Base-by-base conservation (phyloP, 2,113 vertebrate genomes). In the Pituophis catenifer region DNA sequence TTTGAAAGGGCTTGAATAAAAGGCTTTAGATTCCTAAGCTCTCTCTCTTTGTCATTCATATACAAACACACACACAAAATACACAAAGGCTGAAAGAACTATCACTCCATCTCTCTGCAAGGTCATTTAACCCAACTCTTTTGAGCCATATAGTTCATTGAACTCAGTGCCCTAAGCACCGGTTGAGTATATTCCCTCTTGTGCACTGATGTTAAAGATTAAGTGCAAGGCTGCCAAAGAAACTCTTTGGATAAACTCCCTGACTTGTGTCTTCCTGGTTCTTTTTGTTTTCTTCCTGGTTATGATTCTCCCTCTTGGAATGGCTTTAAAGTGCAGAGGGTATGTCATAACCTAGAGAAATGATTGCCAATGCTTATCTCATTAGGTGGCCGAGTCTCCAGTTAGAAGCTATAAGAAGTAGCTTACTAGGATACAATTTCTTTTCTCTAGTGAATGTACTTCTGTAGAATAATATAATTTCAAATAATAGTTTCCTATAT, bases 151-250 rank as follows among this genome's bases (percentile, higher is more conserved):
- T 17, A 93, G 93, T 89, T 81, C 0, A 0, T 59, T 96, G 96
- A 96, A 97, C 97, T 95, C 96, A 57, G 0, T 95, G 33, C 95
- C 94, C 93, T 93, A 91, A 94, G 93, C 91, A 92, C 91, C 55
- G 24, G 93, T 93, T 94, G 17, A 29, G 70, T 94, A 90, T 93
- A 93, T 62, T 91, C 57, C 1, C n/a, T 94, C 19, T 87, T 95
- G 94, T 86, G 93, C 17, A 23, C 59, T 91, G 8, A 86, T 59
- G 92, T 65, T 85, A 95, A 21, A 92, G 95, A 93, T 96, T 95
- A 75, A 53, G 90, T 91, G 86, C 33, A 58, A 85, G 86, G 89
- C 62, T 93, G 70, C 94, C 52, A 19, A 86, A 90, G 38, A 85
- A 75, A 50, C 26, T 88, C 90, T 94, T 91, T 94, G 94, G 94